Base-by-base conservation (phyloP, 2,113 vertebrate genomes). In the Pan paniscus region DNA sequence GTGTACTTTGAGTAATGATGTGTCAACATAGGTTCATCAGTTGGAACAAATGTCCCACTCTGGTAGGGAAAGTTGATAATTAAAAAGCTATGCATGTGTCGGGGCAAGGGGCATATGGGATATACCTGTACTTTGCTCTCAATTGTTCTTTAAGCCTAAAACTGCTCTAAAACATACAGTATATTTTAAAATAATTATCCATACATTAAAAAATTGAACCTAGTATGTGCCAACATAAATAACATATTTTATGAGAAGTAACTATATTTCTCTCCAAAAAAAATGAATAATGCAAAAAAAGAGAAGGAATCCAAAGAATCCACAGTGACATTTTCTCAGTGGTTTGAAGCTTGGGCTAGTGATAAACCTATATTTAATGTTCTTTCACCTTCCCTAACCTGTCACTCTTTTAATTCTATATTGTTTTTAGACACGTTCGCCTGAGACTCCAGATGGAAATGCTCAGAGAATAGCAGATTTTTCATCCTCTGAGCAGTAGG, bases 31-130 rank as follows among this genome's bases (percentile, higher is more conserved):
- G 20, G 10, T 25, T 55, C 10, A 20, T 40, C 17, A 30, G 9
- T 13, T 91, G 25, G 68, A 14, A 55, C 27, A 55, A 30, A 48
- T 16, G 30, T 13, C 25, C n/a, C 57, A 27, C 57, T 48, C 9
- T 11, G 4, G 18, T 14, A 1, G 27, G n/a, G 12, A 25, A 35
- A 20, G 11, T 6, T 59, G 67, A 8, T 46, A 46, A n/a, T 12
- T 11, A 17, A 13, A 52, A 73, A n/a, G 9, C 30, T 48, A 5
- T 27, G 22, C 14, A 5, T 7, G 12, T 32, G 6, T 18, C 13
- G 30, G 8, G 50, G 76, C 17, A 35, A 8, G 16, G 14, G 3
- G 4, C 14, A 23, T 0, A 7, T 52, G 17, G 17, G 3, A 35
- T 18, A 57, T 9, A 6, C 22, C 38, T n/a, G 5, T 46, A 40